Evolutionary conservation across 2,888 invertebrate genomes (phyloP), one percentile per base, ranked within the genome.

Genomic region (Nomada flava): DNA sequence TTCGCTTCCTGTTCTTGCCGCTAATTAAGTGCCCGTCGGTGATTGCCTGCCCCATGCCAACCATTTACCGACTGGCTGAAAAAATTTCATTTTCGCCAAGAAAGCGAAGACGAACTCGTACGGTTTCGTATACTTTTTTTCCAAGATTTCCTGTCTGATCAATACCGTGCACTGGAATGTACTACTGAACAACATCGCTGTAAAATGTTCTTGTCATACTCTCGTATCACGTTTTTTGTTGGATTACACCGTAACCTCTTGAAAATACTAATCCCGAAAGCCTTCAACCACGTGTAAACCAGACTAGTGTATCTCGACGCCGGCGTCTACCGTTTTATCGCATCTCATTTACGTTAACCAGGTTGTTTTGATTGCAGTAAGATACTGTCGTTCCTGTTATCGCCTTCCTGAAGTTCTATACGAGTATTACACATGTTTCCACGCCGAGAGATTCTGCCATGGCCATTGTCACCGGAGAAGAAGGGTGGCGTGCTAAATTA

Each of bases 311-410:
- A 81, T 77, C 74, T 62, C 63, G 52, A 26, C 13, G 29, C 23
- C 13, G 20, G 60, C 52, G 63, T 59, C 70, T 23, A n/a, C 50
- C 69, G 44, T 76, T 84, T 83, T 84, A 80, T 80, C 74, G 79
- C 29, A 20, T 60, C 79, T 59, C 77, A 75, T 84, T 84, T 73
- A 47, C 80, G 84, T 84, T 84, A 83, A 78, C 84, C 80, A 65
- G 75, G 67, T 50, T 59, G 73, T 80, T 75, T 42, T 64, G 69
- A 65, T 65, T 36, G 63, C 29, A n/a, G 75, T 63, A 75, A 77
- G 72, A 80, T 80, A 65, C 70, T 23, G 79, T 68, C 79, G 62
- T 50, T 53, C 50, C 69, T 52, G 74, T 80, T 83, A 83, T 83
- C 83, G 60, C 50, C 23, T 53, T 42, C 64, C 57, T 9, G 53